A percentile compares a stretch with the other conserved stretches of the same genome.
Evolutionary conservation across 2,113 vertebrate genomes (phyloP).

Genomic region (Rhagologus leucostigma): DNA sequence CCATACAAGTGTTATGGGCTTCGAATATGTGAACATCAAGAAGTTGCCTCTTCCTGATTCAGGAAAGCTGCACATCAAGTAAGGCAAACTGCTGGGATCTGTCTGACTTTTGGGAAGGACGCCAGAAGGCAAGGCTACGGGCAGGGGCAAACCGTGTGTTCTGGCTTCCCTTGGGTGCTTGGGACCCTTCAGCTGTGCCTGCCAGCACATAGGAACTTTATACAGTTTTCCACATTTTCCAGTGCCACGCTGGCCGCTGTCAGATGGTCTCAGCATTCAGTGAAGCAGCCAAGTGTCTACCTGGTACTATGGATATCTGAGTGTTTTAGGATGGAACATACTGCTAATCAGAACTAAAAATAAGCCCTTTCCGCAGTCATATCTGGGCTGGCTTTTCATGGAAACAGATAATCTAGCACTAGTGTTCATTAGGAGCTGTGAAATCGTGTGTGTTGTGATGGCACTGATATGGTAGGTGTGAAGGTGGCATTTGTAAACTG

Average conservation of each 20-base stretch:
- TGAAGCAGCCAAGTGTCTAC: not conserved
- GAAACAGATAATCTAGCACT: not conserved
- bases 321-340: not conserved
- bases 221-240: not conserved
- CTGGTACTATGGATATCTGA: not conserved
- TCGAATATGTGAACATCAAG: not conserved
- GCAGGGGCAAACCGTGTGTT: not conserved
- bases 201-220: not conserved
- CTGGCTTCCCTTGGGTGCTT: not conserved
- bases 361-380: not conserved
- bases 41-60: not conserved
- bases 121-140: fast-evolving
- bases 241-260: not conserved
- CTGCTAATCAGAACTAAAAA: not conserved
- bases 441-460: not conserved
- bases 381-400: not conserved
- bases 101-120: not conserved
- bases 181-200: not conserved
- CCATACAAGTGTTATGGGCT: not conserved
- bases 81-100: not conserved
- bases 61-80: not conserved
- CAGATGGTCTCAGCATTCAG: not conserved
- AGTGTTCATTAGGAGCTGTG: not conserved
- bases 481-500: not conserved
- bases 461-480: not conserved